Evolutionary conservation across 2,888 invertebrate genomes (phyloP), one percentile per base, ranked within the genome.

Genomic region (Luffia ferchaultella): DNA sequence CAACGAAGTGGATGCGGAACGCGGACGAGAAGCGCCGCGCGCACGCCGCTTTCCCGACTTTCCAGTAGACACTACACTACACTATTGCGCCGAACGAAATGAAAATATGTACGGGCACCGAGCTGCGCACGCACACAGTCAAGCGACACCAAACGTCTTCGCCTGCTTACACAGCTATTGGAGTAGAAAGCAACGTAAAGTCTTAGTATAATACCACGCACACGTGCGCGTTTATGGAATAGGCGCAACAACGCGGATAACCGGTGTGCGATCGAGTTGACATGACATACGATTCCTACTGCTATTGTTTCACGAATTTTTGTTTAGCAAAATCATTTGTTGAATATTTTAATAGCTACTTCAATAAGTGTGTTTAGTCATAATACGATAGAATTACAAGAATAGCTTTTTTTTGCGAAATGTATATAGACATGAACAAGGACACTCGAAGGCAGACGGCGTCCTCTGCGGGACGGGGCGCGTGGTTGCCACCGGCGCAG

Each of bases 391-490:
- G 18, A 42, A 48, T 48, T 42, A 42, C 3, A 48, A 48, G n/a
- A 48, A 48, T 42, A 48, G 42, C 42, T 18, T 42, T 42, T 17
- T 46, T 30, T 46, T 20, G 48, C n/a, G n/a, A n/a, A n/a, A n/a
- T n/a, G n/a, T n/a, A n/a, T 50, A 52, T 52, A 49, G 51, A 49
- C 51, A 45, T n/a, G 12, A 30, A 64, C 76, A 78, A 79, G 80
- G 80, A 78, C 82, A 74, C 60, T 60, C 63, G 72, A 68, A 72
- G 76, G 74, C 77, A 70, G 73, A 65, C 72, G 69, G 72, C 65
- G 67, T 71, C 78, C 76, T 80, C 76, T 76, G 75, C 73, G 62
- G 67, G 71, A 77, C 73, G 42, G 43, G 19, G 43, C 40, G 45
- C 5, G 17, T 5, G 18, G 18, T 2, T 9, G 45, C 43, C 16